Percentiles rank a stretch among this genome's conserved stretches.
Conservation (phyloP, 2,113 vertebrate genomes). For the Hucho hucho region DNA sequence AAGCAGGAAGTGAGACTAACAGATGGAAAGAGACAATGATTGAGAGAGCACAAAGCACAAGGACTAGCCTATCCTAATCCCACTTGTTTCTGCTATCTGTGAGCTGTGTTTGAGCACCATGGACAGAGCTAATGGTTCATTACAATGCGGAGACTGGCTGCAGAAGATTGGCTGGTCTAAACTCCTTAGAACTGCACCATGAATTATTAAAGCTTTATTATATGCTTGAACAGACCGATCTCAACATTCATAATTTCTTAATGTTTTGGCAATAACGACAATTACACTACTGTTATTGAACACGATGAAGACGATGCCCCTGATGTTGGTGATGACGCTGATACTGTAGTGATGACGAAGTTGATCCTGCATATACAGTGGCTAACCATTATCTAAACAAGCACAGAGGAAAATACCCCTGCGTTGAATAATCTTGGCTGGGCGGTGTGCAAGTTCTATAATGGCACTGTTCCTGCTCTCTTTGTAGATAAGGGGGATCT, state of each 20-base stretch:
- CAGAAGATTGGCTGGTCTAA: not conserved
- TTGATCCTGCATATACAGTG: too few species aligned
- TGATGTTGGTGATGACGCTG: too few species aligned
- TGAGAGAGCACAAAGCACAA: constrained; percentile 36
- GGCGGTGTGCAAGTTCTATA: constrained; percentile 22
- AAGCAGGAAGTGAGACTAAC: constrained; percentile 31
- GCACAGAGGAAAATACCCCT: too few species aligned
- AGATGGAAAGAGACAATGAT: constrained; percentile 21
- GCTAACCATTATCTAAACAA: too few species aligned
- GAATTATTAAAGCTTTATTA: too few species aligned
- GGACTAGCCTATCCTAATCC: constrained; percentile 23
- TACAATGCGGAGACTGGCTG: not conserved
- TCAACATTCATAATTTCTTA: too few species aligned
- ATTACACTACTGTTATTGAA: too few species aligned
- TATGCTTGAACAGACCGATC: too few species aligned
- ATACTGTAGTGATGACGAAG: too few species aligned
- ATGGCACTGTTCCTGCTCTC: constrained; percentile 35
- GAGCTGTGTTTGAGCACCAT: constrained; percentile 33
- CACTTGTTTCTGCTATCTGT: not conserved
- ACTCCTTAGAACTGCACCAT: too few species aligned
- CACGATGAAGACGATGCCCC: too few species aligned
- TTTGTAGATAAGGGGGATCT: constrained; percentile 52
- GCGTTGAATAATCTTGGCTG: constrained; percentile 9
- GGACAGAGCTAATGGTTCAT: constrained; percentile 20
- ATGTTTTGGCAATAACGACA: too few species aligned